phyloP scores from a whole-genome alignment of 2,888 invertebrate genomes.

The Agriopis aurantiaria region DNA sequence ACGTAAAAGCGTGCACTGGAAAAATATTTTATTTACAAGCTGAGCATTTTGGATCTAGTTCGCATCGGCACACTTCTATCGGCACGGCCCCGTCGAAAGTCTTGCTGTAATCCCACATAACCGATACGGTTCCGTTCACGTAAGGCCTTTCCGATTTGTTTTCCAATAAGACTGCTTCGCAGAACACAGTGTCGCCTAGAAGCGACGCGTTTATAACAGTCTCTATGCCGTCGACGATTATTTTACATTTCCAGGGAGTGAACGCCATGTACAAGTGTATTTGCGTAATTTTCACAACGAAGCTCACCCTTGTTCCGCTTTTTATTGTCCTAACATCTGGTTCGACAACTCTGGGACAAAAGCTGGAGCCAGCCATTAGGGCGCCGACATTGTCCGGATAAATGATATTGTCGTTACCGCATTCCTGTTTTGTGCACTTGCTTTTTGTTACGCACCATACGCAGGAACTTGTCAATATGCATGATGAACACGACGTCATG shows the following conservation, averaged over 20 bases:
- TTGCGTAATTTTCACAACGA: constrained; percentile 71
- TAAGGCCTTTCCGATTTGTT: constrained; percentile 60
- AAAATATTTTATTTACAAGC: constrained; percentile 55
- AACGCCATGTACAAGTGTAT: constrained; percentile 77
- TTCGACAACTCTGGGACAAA: constrained; percentile 68
- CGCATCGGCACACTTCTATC: constrained; percentile 69
- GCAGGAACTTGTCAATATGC: constrained; percentile 63
- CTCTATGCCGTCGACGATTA: constrained; percentile 55
- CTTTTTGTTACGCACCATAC: constrained; percentile 77
- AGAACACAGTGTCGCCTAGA: constrained; percentile 65
- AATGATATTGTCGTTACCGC: constrained; percentile 76
- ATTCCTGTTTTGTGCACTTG: constrained; percentile 69
- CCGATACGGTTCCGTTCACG: constrained; percentile 61
- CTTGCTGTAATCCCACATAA: constrained; percentile 72
- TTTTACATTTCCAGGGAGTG: constrained; percentile 74
- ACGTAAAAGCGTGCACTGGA: constrained; percentile 22
- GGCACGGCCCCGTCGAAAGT: constrained; percentile 66
- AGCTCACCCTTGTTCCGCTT: constrained; percentile 62
- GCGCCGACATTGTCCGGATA: constrained; percentile 64
- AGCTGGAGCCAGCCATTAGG: constrained; percentile 69
- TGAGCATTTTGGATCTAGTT: constrained; percentile 62
- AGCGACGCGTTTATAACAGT: constrained; percentile 59
- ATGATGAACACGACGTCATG: constrained; percentile 64
- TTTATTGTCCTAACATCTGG: constrained; percentile 58
- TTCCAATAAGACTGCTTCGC: constrained; percentile 63